Evolutionary conservation across 2,797 vertebrate genomes (phyloP), one percentile per base, ranked within the genome.

Genomic region (Austrolebias charrua): DNA sequence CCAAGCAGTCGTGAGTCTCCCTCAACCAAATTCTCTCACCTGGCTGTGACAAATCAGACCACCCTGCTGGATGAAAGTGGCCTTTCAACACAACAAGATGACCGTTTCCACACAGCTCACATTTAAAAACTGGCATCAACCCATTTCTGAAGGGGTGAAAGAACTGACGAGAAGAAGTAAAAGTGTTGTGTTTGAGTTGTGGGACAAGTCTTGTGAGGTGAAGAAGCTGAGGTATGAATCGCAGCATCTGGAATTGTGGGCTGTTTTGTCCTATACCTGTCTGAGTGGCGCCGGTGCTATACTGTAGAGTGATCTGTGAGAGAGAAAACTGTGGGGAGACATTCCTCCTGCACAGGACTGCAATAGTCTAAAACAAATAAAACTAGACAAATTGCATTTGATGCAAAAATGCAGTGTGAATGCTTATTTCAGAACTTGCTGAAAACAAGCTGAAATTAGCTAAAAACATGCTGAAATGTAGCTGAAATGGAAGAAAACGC

Each of bases 1-100:
- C 55, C 47, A 63, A 61, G 62, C 60, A 58, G 47, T 63, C 20
- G 47, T 35, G 53, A 52, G 53, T 76, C 54, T 73, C 62, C 61
- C 59, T 76, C 56, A 62, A 35, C 29, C 44, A 56, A 65, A 80
- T 75, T 78, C 74, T 66, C 71, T 68, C 66, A 73, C 42, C 51
- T 79, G 61, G 40, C 71, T 40, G 49, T 66, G 73, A 72, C 75
- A 5, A 84, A 87, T 83, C 45, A 68, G 88, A 86, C 89, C 87
- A 88, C 88, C 90, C 80, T 73, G 82, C 48, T 60, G 63, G 64
- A 72, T 14, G 28, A 63, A 51, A 48, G 45, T 61, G 19, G 53
- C 62, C 63, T 15, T 33, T 63, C 69, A 62, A 74, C 63, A 48
- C 54, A 54, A 62, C 56, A 16, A 53, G 28, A 63, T 42, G 24